Conservation (phyloP, 2,797 vertebrate species). For the Takifugu ocellatus region DNA sequence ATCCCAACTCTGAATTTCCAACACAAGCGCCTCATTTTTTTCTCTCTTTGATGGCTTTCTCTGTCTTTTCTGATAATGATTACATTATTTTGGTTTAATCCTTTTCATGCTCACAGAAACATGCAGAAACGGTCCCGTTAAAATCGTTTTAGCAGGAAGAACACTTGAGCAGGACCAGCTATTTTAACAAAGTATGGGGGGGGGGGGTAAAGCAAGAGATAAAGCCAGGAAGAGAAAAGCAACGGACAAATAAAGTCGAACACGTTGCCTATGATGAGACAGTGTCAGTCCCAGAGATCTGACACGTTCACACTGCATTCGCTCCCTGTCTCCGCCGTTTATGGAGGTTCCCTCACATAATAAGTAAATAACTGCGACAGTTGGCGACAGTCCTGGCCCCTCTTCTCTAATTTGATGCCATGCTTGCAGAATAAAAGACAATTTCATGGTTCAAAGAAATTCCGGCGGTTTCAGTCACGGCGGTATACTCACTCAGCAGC, state of each 20-base stretch:
- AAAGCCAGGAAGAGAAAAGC: background rate
- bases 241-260: no score
- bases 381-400: slow-evolving; percentile 50
- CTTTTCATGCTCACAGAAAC: slow-evolving; percentile 30
- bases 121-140: slow-evolving; percentile 18
- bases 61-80: slow-evolving; percentile 41
- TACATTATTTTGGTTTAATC: slow-evolving; percentile 70
- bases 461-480: slow-evolving; percentile 63
- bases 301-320: slow-evolving; percentile 12
- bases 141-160: background rate
- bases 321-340: slow-evolving; percentile 56
- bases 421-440: slow-evolving; percentile 80
- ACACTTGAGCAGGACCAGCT: no score
- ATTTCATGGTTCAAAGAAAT: slow-evolving; percentile 75
- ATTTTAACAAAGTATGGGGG: no score
- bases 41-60: slow-evolving; percentile 49
- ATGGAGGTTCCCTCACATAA: slow-evolving; percentile 58
- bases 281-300: no score
- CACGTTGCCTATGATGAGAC: no score
- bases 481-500: slow-evolving; percentile 70
- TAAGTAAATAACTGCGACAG: slow-evolving; percentile 64
- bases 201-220: no score
- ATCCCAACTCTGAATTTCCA: slow-evolving; percentile 53
- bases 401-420: slow-evolving; percentile 76
- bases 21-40: slow-evolving; percentile 44